phyloP scores from a whole-genome alignment of 2,113 vertebrate genomes.

The Isichthys henryi region DNA sequence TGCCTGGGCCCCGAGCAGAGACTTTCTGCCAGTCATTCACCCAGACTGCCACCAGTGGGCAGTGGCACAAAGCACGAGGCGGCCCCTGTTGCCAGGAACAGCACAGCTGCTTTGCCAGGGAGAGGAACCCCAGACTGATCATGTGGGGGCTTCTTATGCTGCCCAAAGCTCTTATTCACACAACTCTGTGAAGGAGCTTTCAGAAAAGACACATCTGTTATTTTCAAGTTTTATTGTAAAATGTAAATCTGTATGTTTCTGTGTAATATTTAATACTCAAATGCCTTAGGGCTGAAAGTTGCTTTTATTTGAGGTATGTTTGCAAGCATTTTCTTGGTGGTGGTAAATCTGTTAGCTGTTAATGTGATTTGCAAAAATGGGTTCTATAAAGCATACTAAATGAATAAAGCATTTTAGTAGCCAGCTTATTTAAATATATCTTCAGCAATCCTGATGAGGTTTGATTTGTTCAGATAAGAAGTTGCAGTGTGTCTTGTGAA shows the following conservation, averaged over 20 bases:
- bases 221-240: not conserved
- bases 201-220: not conserved
- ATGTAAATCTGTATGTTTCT: not conserved
- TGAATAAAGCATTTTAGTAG: not conserved
- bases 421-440: not conserved
- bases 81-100: slow-evolving; percentile 21
- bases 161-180: not conserved
- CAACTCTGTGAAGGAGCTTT: not conserved
- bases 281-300: not conserved
- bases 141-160: not conserved
- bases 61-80: slow-evolving; percentile 63
- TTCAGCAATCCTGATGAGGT: slow-evolving; percentile 13
- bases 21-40: slow-evolving; percentile 50
- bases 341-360: not conserved
- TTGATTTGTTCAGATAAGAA: slow-evolving; percentile 2
- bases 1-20: not conserved
- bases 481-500: not conserved
- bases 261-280: not conserved
- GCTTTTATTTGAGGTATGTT: not conserved
- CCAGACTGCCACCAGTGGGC: slow-evolving; percentile 63
- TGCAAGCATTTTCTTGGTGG: not conserved
- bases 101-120: slow-evolving; percentile 17
- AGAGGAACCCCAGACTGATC: not conserved
- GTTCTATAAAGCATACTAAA: not conserved
- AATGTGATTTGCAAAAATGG: not conserved